Conservation (phyloP, 2,888 invertebrate genomes). For the Aspidiotus destructor region DNA sequence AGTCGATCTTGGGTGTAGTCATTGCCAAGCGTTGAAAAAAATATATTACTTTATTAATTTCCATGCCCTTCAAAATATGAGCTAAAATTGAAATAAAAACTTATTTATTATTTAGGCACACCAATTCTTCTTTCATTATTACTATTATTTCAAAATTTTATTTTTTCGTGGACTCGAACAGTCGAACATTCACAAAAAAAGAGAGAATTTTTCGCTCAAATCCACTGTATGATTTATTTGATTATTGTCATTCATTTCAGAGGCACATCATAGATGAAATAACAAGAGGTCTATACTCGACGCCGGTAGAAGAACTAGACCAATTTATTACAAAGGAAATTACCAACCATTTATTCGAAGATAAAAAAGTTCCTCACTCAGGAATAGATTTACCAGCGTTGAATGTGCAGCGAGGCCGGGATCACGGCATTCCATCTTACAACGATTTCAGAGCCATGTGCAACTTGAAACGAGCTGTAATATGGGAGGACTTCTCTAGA, state of each 20-base stretch:
- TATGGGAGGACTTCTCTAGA: slow-evolving; percentile 75
- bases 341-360: slow-evolving; percentile 89
- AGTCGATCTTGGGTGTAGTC: too few species aligned
- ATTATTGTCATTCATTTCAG: slow-evolving; percentile 42
- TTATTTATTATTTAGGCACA: too few species aligned
- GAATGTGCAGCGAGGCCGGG: slow-evolving; percentile 75
- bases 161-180: too few species aligned
- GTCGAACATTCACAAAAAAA: too few species aligned
- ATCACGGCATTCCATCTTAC: slow-evolving; percentile 80
- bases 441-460: slow-evolving; percentile 85
- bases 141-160: too few species aligned
- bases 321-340: slow-evolving; percentile 91
- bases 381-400: slow-evolving; percentile 86
- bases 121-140: too few species aligned
- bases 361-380: slow-evolving; percentile 77
- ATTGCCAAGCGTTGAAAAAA: too few species aligned
- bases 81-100: too few species aligned
- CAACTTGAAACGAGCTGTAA: slow-evolving; percentile 71
- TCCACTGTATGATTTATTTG: too few species aligned
- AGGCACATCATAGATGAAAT: slow-evolving; percentile 75
- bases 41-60: too few species aligned
- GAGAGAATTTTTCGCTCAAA: too few species aligned
- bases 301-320: slow-evolving; percentile 86
- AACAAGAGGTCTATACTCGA: slow-evolving; percentile 70
- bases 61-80: too few species aligned